phyloP scores from a whole-genome alignment of 2,888 invertebrate species.

The Cabera pusaria region DNA sequence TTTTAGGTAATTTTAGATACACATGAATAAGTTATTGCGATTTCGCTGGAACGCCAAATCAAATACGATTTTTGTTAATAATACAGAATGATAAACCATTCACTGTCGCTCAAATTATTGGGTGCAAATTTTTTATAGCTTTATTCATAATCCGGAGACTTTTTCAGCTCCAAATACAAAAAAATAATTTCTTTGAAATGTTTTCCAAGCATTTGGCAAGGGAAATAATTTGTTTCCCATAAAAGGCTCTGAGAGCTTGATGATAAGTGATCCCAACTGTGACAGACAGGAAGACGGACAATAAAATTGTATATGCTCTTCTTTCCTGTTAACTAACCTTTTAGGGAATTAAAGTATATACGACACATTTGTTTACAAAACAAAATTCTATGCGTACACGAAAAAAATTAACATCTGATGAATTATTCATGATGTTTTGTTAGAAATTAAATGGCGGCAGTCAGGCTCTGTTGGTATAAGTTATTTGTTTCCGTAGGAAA shows the following conservation, averaged over 20 bases:
- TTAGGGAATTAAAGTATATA: constrained; percentile 7
- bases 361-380: constrained; percentile 22
- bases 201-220: constrained; percentile 10
- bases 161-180: no score
- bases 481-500: constrained; percentile 18
- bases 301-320: constrained; percentile 16
- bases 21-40: no score
- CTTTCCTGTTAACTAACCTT: constrained; percentile 13
- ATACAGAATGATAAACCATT: no score
- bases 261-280: constrained; percentile 22
- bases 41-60: no score
- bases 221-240: constrained; percentile 16
- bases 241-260: constrained; percentile 15
- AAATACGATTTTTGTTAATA: no score
- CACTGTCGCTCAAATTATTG: no score
- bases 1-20: no score
- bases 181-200: no score
- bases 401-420: constrained; percentile 31
- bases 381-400: constrained; percentile 28
- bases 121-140: no score
- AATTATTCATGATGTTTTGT: constrained; percentile 35
- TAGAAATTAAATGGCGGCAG: constrained; percentile 30
- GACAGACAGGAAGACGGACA: constrained; percentile 23
- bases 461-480: constrained; percentile 23
- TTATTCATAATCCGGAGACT: no score